These are phyloP conservation scores for Amblyopsis rosae DNA, from an alignment of 2,113 vertebrate species.

Conservation along the genomic window DNA sequence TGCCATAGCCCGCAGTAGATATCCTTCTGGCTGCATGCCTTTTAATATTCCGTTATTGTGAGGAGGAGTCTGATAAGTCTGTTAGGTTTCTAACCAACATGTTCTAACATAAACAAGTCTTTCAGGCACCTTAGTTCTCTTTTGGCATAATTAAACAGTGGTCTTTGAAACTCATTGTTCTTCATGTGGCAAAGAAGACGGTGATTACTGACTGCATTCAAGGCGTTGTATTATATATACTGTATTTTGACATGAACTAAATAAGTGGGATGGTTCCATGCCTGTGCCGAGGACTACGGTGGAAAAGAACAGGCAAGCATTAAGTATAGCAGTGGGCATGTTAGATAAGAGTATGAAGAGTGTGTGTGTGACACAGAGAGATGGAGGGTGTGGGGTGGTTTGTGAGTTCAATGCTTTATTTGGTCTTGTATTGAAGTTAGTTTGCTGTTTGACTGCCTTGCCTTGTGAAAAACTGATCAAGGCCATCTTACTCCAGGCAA, in stretches of 20 bases:
- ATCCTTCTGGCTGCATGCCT: slow-evolving; percentile 27
- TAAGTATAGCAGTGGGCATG: slow-evolving; percentile 26
- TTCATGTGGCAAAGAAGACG: neutral
- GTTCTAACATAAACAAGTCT: slow-evolving; percentile 26
- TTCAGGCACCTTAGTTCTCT: slow-evolving; percentile 9
- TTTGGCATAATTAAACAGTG: neutral
- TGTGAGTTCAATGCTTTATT: neutral
- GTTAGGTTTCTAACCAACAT: slow-evolving; percentile 22
- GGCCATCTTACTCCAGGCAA: neutral
- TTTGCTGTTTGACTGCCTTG: neutral
- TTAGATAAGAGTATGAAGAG: neutral
- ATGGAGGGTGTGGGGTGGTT: no score
- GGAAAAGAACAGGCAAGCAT: slow-evolving; percentile 36
- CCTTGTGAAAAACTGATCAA: neutral
- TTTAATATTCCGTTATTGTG: slow-evolving; percentile 53
- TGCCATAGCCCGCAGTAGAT: slow-evolving; percentile 47
- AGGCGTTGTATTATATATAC: no score
- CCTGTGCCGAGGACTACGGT: slow-evolving; percentile 33
- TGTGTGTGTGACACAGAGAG: neutral
- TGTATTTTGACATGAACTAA: no score
- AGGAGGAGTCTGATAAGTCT: slow-evolving; percentile 42
- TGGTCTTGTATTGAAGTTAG: neutral
- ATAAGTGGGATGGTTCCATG: slow-evolving; percentile 15
- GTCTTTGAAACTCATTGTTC: neutral
- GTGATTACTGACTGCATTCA: slow-evolving; percentile 5